Conservation (phyloP, 1,140 invertebrate species). For the Ctenoplectra terminalis region DNA sequence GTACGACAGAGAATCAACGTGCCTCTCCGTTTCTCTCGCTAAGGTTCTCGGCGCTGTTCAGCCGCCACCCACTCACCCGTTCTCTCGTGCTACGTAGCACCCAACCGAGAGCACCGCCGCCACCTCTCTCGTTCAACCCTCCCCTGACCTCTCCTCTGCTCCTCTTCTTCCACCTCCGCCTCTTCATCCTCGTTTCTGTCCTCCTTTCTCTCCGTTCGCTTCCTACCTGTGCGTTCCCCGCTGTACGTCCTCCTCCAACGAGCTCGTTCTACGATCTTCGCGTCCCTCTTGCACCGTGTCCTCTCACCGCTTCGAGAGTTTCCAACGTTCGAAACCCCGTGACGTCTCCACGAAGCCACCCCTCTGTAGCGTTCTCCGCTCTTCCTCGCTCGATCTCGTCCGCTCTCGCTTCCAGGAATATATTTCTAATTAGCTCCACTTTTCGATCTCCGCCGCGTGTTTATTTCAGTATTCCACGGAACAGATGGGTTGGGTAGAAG, state of each 20-base stretch:
- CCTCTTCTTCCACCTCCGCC: not conserved
- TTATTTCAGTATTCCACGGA: slow-evolving; percentile 62
- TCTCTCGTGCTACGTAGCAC: slow-evolving; percentile 37
- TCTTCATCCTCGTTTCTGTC: not conserved
- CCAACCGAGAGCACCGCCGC: slow-evolving; percentile 21
- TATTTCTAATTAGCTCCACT: slow-evolving; percentile 78
- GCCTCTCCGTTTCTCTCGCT: slow-evolving; percentile 43
- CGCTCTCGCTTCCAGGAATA: slow-evolving; percentile 61
- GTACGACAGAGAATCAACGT: slow-evolving; percentile 33
- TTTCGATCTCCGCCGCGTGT: slow-evolving; percentile 69
- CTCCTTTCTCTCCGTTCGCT: not conserved
- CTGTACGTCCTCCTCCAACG: not conserved
- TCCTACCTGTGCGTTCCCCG: not conserved
- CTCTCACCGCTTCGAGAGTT: slow-evolving; percentile 11
- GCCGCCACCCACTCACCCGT: slow-evolving; percentile 35
- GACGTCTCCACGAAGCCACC: not conserved
- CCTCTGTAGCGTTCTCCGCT: not conserved
- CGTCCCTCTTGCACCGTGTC: not conserved
- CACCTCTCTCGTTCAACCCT: slow-evolving; percentile 22
- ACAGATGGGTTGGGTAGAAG: slow-evolving; percentile 12
- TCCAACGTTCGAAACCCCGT: slow-evolving; percentile 7
- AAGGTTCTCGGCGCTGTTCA: slow-evolving; percentile 34
- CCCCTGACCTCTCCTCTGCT: not conserved
- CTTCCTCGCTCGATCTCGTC: slow-evolving; percentile 16
- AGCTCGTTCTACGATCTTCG: not conserved